Evolutionary conservation across 2,113 vertebrate genomes (phyloP).

Genomic region (Azemiops feae): DNA sequence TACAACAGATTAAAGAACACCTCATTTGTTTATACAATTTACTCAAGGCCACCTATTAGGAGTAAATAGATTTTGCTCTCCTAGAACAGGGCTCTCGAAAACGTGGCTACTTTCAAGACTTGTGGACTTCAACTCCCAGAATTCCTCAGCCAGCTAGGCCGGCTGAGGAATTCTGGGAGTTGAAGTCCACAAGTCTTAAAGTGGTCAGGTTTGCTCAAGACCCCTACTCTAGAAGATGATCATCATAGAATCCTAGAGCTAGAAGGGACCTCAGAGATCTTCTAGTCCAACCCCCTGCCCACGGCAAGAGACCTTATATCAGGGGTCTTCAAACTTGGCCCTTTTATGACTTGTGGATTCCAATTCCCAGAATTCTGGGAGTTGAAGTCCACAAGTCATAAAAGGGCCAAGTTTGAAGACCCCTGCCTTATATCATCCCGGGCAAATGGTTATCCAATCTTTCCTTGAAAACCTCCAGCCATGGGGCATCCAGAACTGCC

Average conservation of each 20-base stretch:
- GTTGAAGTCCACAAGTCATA: too few relatives aligned
- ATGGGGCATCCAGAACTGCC: too few relatives aligned
- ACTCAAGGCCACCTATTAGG: neutral
- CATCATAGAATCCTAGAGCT: neutral
- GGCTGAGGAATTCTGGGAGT: too few relatives aligned
- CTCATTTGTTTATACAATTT: neutral
- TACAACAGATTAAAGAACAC: slow-evolving; percentile 65
- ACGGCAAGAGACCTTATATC: too few relatives aligned
- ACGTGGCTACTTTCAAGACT: neutral
- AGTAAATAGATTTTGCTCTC: neutral
- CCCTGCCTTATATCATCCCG: too few relatives aligned
- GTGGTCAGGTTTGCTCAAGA: neutral
- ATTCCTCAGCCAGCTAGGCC: neutral
- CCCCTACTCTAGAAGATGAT: too few relatives aligned
- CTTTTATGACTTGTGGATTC: too few relatives aligned
- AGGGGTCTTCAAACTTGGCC: too few relatives aligned
- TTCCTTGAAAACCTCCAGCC: too few relatives aligned
- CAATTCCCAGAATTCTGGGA: too few relatives aligned
- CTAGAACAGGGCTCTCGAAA: neutral
- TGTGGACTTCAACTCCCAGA: neutral
- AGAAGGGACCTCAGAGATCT: neutral
- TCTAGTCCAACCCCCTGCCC: neutral
- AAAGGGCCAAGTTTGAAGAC: too few relatives aligned
- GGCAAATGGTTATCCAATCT: too few relatives aligned
- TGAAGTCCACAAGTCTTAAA: neutral